Conservation (phyloP, 2,113 vertebrate species). For the Paramormyrops kingsleyae region DNA sequence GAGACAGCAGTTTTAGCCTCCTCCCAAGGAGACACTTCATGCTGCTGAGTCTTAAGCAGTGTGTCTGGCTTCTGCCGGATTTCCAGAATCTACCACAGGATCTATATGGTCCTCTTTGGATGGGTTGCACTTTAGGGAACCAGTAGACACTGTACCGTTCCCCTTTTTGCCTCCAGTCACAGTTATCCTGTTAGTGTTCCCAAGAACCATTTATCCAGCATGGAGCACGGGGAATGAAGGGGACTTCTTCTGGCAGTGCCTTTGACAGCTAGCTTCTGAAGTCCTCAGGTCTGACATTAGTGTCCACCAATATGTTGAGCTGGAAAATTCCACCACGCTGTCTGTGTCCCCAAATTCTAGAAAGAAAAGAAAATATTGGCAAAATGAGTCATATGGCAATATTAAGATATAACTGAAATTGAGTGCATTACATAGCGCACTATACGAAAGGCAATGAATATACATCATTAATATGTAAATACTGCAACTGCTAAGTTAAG, state of each 20-base stretch:
- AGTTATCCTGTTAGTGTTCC: not conserved
- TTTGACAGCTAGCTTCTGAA: not conserved
- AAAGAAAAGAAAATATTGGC: not conserved
- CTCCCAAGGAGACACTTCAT: conserved; percentile 72
- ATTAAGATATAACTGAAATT: conserved; percentile 24
- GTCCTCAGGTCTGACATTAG: not conserved
- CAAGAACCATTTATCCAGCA: conserved; percentile 18
- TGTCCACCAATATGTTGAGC: not conserved
- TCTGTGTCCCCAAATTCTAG: not conserved
- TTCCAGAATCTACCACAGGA: conserved; percentile 44
- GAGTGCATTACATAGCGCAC: conserved; percentile 12
- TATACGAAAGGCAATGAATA: conserved; percentile 7
- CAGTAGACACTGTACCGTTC: not conserved
- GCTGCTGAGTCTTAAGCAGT: conserved; percentile 64
- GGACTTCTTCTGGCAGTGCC: not conserved
- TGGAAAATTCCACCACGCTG: not conserved
- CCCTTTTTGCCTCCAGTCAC: not conserved
- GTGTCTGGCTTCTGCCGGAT: conserved; percentile 58
- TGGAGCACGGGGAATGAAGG: not conserved
- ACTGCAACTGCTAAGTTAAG: not conserved
- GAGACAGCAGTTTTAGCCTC: conserved; percentile 65
- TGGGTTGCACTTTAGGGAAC: not conserved
- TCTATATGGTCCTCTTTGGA: conserved; percentile 42
- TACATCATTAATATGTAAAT: conserved; percentile 24
- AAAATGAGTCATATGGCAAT: not conserved